Conservation (phyloP, 35 echinoderm and acorn worm species). For the Ophioderma brevispina region DNA sequence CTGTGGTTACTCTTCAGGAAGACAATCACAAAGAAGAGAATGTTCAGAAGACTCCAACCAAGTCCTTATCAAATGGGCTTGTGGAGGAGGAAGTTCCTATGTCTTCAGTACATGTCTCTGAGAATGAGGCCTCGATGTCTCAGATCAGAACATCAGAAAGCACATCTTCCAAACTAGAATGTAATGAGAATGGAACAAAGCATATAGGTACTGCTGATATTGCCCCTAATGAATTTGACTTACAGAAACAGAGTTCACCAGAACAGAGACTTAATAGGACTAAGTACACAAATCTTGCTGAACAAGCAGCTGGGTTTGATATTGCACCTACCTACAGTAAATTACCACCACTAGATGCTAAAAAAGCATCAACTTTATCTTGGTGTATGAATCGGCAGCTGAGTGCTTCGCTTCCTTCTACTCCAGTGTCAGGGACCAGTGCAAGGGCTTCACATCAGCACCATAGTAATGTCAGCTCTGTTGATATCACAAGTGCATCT, state of each 20-base stretch:
- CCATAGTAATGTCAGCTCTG: slow-evolving; percentile 26
- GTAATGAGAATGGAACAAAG: background rate
- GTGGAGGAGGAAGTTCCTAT: too few species aligned
- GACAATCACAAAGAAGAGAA: background rate
- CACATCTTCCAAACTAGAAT: background rate
- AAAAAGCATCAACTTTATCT: slow-evolving; percentile 65
- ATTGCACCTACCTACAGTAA: background rate
- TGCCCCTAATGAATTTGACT: background rate
- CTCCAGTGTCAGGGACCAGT: slow-evolving; percentile 31
- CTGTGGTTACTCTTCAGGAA: too few species aligned
- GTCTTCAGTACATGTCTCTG: too few species aligned
- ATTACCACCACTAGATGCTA: slow-evolving; percentile 32
- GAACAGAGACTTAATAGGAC: background rate
- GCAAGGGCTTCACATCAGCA: slow-evolving; percentile 8
- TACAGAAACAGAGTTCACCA: background rate
- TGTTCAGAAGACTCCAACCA: too few species aligned
- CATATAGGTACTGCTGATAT: background rate
- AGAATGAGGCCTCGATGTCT: background rate
- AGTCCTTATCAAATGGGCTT: too few species aligned
- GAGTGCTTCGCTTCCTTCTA: slow-evolving; percentile 18
- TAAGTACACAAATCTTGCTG: background rate
- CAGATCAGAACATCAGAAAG: background rate
- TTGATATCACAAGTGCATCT: slow-evolving; percentile 13
- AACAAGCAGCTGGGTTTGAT: background rate
- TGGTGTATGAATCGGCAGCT: slow-evolving; percentile 79